Conservation (phyloP, 1,140 invertebrate genomes). For the Aphelinus atriplicis region DNA sequence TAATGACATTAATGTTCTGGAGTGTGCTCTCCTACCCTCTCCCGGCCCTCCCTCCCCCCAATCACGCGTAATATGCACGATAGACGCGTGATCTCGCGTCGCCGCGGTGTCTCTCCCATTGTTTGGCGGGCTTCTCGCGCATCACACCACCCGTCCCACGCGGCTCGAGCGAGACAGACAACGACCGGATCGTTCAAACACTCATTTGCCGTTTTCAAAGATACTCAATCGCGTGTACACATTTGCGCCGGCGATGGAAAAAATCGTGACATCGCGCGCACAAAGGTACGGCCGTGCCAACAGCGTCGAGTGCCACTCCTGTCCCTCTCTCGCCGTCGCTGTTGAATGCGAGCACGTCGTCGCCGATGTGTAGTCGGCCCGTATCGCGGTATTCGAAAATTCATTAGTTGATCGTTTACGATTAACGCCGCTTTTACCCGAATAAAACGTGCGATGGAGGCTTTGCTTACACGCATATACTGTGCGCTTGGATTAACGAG, state of each 20-base stretch:
- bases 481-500: too few species aligned
- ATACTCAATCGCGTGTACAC: too few species aligned
- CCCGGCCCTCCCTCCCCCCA: too few species aligned
- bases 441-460: too few species aligned
- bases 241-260: too few species aligned
- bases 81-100: neutral
- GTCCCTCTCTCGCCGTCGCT: neutral
- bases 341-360: too few species aligned
- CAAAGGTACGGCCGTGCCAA: too few species aligned
- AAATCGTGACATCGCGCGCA: too few species aligned
- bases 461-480: too few species aligned
- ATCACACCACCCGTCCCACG: too few species aligned
- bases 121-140: conserved; percentile 8
- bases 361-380: neutral
- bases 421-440: neutral
- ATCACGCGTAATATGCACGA: too few species aligned
- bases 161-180: neutral
- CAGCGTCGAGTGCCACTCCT: too few species aligned
- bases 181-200: conserved; percentile 30
- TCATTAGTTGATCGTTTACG: conserved; percentile 11
- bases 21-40: neutral
- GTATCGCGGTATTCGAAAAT: conserved; percentile 5
- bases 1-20: conserved; percentile 28
- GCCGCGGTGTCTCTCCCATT: neutral
- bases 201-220: conserved; percentile 12